Evolutionary conservation across 2,797 vertebrate species (phyloP), one percentile per base, ranked within the genome.

Genomic region (Poeciliopsis gracilis): DNA sequence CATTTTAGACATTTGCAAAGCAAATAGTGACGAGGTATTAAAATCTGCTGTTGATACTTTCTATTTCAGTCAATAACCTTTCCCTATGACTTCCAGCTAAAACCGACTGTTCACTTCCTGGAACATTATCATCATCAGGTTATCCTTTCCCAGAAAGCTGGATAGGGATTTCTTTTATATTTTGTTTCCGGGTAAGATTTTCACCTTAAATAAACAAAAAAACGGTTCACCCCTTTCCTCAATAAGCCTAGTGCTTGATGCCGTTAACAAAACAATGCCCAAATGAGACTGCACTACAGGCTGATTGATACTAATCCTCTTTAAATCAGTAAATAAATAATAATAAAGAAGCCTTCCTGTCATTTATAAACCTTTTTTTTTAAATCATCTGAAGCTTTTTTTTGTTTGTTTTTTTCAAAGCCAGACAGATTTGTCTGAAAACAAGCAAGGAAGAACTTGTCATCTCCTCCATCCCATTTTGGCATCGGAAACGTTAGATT

Each of bases 341-440:
- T n/a, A 69, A 45, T n/a, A 69, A 16, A 69, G 12, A 25, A 28
- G 43, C 12, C 1, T 46, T 86, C 82, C 49, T 82, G 81, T 78
- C 66, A 73, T 51, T 81, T 77, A 72, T 82, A 81, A 90, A 91
- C 55, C 38, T 9, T 41, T 43, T 43, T 43, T 10, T 49, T 9
- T 85, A 76, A 83, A 90, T 80, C 82, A 82, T 89, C 82, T 86
- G 86, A 87, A 92, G 91, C 91, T 81, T 87, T 82, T 86, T 85
- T 88, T 89, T n/a, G n/a, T n/a, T 82, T 72, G 61, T 30, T 30
- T 30, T 63, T 70, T 70, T 88, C 59, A 78, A 84, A 82, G 82
- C 49, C 77, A 80, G 18, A 75, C 70, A 77, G 59, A 91, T 77
- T 72, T n/a, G 74, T 78, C 78, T 72, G 79, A 12, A 51, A 88